Percentiles rank a stretch among this genome's conserved stretches.
phyloP scores from a whole-genome alignment of 2,797 vertebrate species.

The Malacoctenus gilli region DNA sequence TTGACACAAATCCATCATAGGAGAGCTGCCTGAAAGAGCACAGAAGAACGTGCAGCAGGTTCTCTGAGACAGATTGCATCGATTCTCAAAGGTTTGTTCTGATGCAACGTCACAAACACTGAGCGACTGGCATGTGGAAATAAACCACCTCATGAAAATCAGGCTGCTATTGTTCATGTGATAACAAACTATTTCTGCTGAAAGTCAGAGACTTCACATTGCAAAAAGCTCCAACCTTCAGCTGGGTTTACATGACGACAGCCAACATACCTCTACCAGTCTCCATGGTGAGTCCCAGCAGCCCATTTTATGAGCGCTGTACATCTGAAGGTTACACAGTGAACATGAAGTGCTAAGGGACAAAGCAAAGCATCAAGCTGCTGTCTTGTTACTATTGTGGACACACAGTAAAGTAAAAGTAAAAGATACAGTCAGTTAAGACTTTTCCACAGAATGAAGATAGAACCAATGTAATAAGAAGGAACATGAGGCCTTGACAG shows the following conservation, averaged over 20 bases:
- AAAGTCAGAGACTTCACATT: background rate
- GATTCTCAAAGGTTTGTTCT: no score
- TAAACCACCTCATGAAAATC: no score
- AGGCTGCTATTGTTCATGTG: no score
- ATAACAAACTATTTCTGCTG: background rate
- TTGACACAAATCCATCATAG: slow-evolving; percentile 42
- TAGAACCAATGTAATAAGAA: no score
- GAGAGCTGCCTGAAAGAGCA: slow-evolving; percentile 36
- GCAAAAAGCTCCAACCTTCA: background rate
- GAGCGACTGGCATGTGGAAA: no score
- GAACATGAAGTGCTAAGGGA: slow-evolving; percentile 4
- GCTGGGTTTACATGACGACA: background rate
- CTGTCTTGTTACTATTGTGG: background rate
- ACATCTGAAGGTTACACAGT: slow-evolving; percentile 7
- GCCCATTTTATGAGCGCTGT: background rate
- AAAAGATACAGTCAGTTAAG: no score
- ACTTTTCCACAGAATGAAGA: no score
- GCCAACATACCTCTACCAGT: background rate
- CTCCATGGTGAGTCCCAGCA: background rate
- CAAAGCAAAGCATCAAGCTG: background rate
- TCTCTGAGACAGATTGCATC: background rate
- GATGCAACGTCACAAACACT: no score
- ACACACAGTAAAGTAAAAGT: background rate
- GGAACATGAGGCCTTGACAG: no score
- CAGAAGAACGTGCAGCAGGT: slow-evolving; percentile 10